Evolutionary conservation across 2,888 invertebrate species (phyloP), one percentile per base, ranked within the genome.

Genomic region (Pilophorus perplexus): DNA sequence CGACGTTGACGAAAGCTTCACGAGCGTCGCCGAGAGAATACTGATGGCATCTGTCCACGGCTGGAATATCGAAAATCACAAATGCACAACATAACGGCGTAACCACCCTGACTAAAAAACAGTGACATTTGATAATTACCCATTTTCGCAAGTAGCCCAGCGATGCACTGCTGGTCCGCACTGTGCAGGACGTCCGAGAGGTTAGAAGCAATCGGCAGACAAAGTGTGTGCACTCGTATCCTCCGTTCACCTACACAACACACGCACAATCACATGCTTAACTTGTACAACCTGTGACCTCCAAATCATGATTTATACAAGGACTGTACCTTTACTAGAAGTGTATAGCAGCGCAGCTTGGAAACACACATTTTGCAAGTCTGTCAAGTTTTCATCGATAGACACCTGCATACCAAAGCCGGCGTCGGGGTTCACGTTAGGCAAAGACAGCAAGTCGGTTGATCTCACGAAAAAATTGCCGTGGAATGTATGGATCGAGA

Each of bases 381-480:
- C 96, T 0, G 88, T 81, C 2, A 96, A 80, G 72, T 84, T 89
- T 78, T 97, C 96, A 72, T 98, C 98, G 62, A 98, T 93, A 1
- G 93, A 85, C 69, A 96, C 87, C 81, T 99, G 98, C 90, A 98
- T 97, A 54, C 93, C 98, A 78, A 95, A 97, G 16, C 94, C 97
- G 3, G 95, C 90, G 79, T 99, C 99, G 0, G 99, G 98, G 76
- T 96, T 98, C 67, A 97, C 89, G 80, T 98, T 98, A 38, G 99
- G 97, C 73, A 99, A 79, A 10, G 95, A 93, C 66, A 99, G 80
- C 64, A 99, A 81, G 80, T 99, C 98, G 2, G 97, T 96, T 0
- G 98, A 97, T 2, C 99, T 85, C 55, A 99, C 98, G 79, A 99
- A 99, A 84, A 97, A 97, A 80, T 98, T 98, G 40, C 99, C 99